Evolutionary conservation across 2,797 vertebrate species (phyloP).

Genomic region (Threskiornis aethiopicus): DNA sequence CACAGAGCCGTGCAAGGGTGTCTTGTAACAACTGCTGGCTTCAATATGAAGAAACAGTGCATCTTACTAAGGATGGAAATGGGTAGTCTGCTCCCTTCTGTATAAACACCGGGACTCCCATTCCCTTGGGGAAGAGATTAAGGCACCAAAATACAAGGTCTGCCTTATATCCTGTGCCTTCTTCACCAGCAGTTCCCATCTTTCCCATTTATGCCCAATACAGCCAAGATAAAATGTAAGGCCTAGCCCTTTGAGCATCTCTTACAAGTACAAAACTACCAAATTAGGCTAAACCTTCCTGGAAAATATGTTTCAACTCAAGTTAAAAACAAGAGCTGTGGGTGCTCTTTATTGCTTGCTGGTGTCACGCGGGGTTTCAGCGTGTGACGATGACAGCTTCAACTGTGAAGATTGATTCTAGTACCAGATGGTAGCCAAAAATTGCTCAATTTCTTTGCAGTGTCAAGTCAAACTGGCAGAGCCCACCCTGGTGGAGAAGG

Average conservation of each 20-base stretch:
- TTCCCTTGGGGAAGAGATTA: neutral
- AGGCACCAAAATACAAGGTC: neutral
- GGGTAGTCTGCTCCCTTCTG: neutral
- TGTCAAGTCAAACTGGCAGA: neutral
- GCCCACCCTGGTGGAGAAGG: neutral
- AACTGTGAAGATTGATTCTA: neutral
- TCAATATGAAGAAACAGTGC: neutral
- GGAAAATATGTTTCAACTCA: neutral
- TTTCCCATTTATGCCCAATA: neutral
- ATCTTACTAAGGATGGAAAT: neutral
- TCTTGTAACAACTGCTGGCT: neutral
- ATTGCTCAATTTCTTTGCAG: neutral
- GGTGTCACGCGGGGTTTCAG: neutral
- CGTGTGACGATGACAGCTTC: neutral
- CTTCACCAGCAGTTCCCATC: neutral
- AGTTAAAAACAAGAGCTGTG: neutral
- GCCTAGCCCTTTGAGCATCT: neutral
- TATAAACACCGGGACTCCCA: neutral
- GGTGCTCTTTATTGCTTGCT: neutral
- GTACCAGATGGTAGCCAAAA: neutral
- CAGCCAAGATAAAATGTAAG: neutral
- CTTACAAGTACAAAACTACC: neutral
- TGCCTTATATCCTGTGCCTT: neutral
- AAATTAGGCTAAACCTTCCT: neutral
- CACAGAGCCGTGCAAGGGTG: fast-evolving